Base-by-base conservation (phyloP, 2,888 invertebrate species). In the Dinocampus coccinellae region DNA sequence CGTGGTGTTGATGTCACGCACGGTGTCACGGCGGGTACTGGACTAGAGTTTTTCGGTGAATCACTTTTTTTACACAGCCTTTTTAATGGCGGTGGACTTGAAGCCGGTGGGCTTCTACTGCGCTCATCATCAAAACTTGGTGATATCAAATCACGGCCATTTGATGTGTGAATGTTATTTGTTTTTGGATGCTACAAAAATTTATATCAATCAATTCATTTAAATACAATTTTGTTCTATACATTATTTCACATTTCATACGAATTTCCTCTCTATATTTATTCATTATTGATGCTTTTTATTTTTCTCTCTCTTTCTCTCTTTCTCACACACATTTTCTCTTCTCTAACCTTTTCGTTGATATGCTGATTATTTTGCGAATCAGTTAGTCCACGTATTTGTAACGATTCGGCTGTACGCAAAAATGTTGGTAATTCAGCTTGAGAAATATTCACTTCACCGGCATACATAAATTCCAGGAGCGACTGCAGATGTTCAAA, bases 391-490 rank as follows among this genome's bases (percentile, higher is more conserved):
- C 94, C 94, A 82, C 94, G 90, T 79, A 94, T 94, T 89, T 94
- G 93, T 75, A 94, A 89, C 75, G 93, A 93, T 87, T 94, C 94
- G 60, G 94, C 94, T 36, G 94, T 94, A 81, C 93, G 91, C 79
- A 94, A 89, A 88, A 94, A 93, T 42, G 92, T 91, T 77, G 93
- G 92, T 76, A 94, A 89, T 83, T 94, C 93, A 75, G 93, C 92
- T 89, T 94, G 94, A 80, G 94, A 93, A 75, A 94, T 93, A 88
- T 94, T 94, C 78, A 95, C 95, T 89, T 94, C 94, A 67, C 95
- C 95, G 78, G 93, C 93, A 87, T 95, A 95, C 94, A 95, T 94
- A 85, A 94, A 95, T 88, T 94, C 94, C 85, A 95, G 90, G 74
- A 95, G 90, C 69, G 94, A 93, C 78, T 92, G 92, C 79, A 95